phyloP scores from a whole-genome alignment of 2,797 vertebrate genomes.

The Diplodus sargus region DNA sequence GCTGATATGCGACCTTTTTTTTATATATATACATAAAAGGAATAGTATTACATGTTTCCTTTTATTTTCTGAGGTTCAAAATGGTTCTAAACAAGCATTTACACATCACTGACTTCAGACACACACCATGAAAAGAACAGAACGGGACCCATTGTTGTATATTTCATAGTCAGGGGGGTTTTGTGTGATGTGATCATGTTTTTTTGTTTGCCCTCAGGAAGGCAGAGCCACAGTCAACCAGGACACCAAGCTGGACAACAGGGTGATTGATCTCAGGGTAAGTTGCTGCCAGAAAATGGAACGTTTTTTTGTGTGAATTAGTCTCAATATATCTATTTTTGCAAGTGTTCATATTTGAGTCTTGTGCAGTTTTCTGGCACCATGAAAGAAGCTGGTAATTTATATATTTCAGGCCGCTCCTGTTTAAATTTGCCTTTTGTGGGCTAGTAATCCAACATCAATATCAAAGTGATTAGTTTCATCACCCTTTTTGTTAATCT shows the following conservation, averaged over 20 bases:
- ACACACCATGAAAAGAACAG: constrained; percentile 8
- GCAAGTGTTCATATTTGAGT: constrained; percentile 13
- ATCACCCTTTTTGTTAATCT: background rate
- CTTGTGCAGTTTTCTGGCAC: background rate
- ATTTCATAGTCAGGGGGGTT: constrained; percentile 19
- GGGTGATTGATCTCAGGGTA: constrained; percentile 98
- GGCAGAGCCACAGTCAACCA: constrained; percentile 99
- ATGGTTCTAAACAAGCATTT: constrained; percentile 14
- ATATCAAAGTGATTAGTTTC: background rate
- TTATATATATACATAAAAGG: background rate
- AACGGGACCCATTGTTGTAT: constrained; percentile 28
- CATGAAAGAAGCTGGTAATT: constrained; percentile 2
- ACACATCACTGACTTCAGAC: constrained; percentile 17
- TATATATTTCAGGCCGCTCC: background rate
- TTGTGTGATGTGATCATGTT: constrained; percentile 21
- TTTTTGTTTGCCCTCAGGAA: constrained; percentile 85
- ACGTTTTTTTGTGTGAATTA: constrained; percentile 11
- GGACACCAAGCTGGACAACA: constrained; percentile 97
- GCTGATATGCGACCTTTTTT: background rate
- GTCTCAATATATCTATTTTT: constrained; percentile 25
- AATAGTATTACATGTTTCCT: background rate
- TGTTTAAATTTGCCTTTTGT: background rate
- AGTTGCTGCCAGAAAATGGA: constrained; percentile 59
- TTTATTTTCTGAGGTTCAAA: background rate
- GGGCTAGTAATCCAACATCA: background rate